Evolutionary conservation across 2,797 vertebrate genomes (phyloP), one percentile per base, ranked within the genome.

Genomic region (Columba guinea): DNA sequence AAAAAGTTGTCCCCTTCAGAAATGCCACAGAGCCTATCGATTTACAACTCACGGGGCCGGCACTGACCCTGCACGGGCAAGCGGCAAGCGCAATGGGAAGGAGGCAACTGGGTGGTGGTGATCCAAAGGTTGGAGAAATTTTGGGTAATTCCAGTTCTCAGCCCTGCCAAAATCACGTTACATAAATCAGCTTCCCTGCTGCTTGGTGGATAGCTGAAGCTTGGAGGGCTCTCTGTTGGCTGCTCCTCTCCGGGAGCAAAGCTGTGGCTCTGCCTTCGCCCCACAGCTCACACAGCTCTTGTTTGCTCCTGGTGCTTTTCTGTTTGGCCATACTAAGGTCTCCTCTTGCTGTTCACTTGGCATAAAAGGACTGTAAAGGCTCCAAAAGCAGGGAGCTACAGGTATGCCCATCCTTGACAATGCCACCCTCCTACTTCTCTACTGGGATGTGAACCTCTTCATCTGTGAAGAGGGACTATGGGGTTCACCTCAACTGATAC

Each of bases 11-110:
- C 53, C 78, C 69, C 78, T 76, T 87, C 68, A 48, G 60, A 89
- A 96, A 94, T 91, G 94, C 77, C 90, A 84, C 41, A 46, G 77
- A 84, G 62, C 32, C 71, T 90, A 84, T 92, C 86, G 90, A 32
- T 53, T 93, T 94, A 73, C 67, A 87, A 44, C 73, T 52, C 67
- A 56, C 7, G 80, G 46, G 91, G 69, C 52, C 39, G 70, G 59
- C 88, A 79, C 58, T 34, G 69, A 39, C 70, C 23, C 76, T 46
- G 67, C 65, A 44, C 62, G 13, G 48, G 52, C 41, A 35, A 73
- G 70, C 17, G 53, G 70, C 46, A 65, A 8, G 77, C 63, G 65
- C 68, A 55, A 8, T 7, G 53, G 48, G 58, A 69, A 84, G 51
- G 35, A 89, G 39, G 48, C 69, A 82, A 73, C 44, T 52, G 63